A percentile compares a stretch with the other conserved stretches of the same genome.
Conservation (phyloP, 2,113 vertebrate species). For the Daphoenositta chrysoptera region DNA sequence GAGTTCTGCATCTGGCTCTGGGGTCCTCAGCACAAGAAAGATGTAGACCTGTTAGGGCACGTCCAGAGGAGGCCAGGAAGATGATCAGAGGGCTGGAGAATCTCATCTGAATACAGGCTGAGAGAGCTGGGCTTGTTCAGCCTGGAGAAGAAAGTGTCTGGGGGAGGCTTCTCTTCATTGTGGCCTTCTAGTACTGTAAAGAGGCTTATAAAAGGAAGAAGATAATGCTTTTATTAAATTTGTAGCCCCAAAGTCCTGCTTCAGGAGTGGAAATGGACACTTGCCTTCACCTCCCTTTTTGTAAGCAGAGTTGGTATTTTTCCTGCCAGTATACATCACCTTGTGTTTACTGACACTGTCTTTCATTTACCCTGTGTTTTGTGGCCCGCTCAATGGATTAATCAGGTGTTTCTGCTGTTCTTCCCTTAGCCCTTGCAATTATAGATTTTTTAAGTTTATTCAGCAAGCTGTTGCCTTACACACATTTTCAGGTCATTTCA, state of each 20-base stretch:
- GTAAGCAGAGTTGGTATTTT: rapidly evolving
- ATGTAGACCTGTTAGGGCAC: neutral
- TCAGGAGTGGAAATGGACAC: neutral
- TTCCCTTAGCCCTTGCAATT: neutral
- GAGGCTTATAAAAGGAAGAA: neutral
- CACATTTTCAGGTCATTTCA: neutral
- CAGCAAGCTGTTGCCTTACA: neutral
- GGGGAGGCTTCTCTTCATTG: neutral
- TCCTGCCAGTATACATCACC: neutral
- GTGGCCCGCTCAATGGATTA: neutral
- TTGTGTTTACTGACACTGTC: neutral
- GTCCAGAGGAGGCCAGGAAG: neutral
- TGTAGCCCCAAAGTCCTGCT: neutral
- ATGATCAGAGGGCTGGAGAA: neutral
- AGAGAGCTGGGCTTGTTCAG: neutral
- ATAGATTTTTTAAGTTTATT: neutral
- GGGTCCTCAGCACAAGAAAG: neutral
- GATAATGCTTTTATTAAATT: neutral
- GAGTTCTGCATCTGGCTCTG: neutral
- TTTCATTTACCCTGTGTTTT: neutral
- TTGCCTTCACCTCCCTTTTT: neutral
- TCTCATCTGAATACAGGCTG: neutral
- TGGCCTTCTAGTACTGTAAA: neutral
- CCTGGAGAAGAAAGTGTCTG: neutral
- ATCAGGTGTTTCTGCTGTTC: neutral